Conservation (phyloP, 2,797 vertebrate species). For the Delichon dasypus region DNA sequence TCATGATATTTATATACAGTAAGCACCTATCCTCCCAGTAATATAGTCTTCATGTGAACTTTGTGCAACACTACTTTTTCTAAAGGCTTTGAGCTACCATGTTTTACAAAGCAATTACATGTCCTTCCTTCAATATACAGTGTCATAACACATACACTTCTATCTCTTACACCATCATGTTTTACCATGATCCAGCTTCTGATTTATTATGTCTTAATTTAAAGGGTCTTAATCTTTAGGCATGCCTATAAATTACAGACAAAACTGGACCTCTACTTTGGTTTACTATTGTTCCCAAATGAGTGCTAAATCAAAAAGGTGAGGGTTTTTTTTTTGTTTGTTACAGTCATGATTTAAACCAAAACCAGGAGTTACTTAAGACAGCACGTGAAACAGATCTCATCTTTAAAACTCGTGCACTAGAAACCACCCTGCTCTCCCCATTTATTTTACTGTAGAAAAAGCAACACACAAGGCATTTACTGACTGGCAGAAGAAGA, state of each 20-base stretch:
- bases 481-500: background rate
- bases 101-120: background rate
- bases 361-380: background rate
- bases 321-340: rapidly evolving
- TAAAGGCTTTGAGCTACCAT: background rate
- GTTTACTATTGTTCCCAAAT: background rate
- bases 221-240: background rate
- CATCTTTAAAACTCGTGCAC: background rate
- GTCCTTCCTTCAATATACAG: background rate
- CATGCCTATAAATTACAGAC: background rate
- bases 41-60: background rate
- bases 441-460: background rate
- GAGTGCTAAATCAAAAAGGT: background rate
- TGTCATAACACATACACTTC: background rate
- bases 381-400: background rate
- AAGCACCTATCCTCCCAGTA: background rate
- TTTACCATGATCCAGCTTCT: background rate
- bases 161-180: background rate
- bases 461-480: background rate
- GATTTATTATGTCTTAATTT: background rate
- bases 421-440: background rate
- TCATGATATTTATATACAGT: rapidly evolving
- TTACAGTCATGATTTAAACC: background rate
- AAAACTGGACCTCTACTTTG: background rate
- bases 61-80: background rate